Percentiles rank a stretch among this genome's conserved stretches.
These are phyloP conservation scores for Pristionchus japonicus DNA, from an alignment of 2,888 invertebrate genomes.

Conservation along the genomic window DNA sequence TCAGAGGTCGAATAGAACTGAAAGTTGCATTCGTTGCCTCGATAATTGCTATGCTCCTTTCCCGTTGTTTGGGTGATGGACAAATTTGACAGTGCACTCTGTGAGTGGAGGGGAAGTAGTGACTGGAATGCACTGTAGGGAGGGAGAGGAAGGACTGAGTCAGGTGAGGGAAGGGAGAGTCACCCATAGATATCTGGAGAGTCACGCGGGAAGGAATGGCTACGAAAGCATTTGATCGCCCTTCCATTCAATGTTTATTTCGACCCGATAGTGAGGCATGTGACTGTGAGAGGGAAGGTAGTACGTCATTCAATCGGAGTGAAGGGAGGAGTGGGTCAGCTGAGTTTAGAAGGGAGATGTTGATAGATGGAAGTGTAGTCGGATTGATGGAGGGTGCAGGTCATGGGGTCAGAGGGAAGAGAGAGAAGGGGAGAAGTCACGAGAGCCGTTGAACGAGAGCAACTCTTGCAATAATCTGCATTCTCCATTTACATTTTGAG, in stretches of 20 bases:
- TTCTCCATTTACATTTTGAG: not conserved
- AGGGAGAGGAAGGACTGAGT: conserved; percentile 17
- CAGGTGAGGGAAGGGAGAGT: not conserved
- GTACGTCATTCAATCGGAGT: conserved; percentile 2
- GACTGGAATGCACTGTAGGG: conserved; percentile 3
- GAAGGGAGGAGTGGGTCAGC: not conserved
- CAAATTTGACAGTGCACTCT: conserved; percentile 21
- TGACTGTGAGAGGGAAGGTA: not conserved
- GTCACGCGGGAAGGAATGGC: not conserved
- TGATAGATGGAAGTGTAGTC: not conserved
- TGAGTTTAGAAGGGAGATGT: not conserved
- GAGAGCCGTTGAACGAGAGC: not conserved
- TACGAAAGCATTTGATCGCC: not conserved
- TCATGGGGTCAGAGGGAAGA: not conserved
- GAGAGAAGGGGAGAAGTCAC: not conserved
- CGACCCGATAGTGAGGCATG: not conserved
- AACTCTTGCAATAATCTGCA: not conserved
- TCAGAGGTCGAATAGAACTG: not conserved
- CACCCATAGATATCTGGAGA: too few species aligned
- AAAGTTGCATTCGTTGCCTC: not conserved
- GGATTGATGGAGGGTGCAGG: not conserved
- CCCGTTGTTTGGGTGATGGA: conserved; percentile 1
- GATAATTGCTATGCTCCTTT: not conserved
- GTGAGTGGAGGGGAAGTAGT: not conserved
- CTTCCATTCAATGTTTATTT: not conserved